phyloP scores from a whole-genome alignment of 2,113 vertebrate species.

The Amazona guildingii region DNA sequence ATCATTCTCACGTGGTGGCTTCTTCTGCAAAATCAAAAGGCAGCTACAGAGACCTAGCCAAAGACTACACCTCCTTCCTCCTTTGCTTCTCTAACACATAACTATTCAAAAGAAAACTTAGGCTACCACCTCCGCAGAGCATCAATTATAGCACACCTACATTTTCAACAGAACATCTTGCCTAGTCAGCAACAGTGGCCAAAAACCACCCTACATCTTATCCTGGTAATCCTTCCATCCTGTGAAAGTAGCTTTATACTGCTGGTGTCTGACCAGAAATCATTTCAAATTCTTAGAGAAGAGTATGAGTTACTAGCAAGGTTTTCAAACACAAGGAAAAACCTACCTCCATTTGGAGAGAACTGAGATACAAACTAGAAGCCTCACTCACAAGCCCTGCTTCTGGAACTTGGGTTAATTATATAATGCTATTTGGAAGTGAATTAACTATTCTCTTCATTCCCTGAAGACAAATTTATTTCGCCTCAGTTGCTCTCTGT shows the following conservation, averaged over 20 bases:
- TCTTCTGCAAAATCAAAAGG: constrained; percentile 98
- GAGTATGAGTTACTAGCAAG: not conserved
- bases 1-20: constrained; percentile 91
- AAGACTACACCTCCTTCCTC: constrained; percentile 50
- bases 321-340: not conserved
- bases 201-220: not conserved
- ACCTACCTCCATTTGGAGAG: not conserved
- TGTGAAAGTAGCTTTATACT: not conserved
- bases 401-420: not conserved
- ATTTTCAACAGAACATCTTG: not conserved
- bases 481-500: not conserved
- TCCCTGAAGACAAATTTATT: constrained; percentile 34
- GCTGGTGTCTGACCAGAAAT: not conserved
- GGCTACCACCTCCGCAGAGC: not conserved
- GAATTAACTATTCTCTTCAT: constrained; percentile 10
- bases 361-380: not conserved
- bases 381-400: not conserved
- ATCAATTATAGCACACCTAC: constrained; percentile 8
- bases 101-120: not conserved
- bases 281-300: not conserved
- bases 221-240: not conserved
- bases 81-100: constrained; percentile 26
- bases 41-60: constrained; percentile 88
- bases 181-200: not conserved
- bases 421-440: not conserved